A percentile compares a stretch with the other conserved stretches of the same genome.
Evolutionary conservation across 2,797 vertebrate genomes (phyloP).

Genomic region (Ambastaia sidthimunki): DNA sequence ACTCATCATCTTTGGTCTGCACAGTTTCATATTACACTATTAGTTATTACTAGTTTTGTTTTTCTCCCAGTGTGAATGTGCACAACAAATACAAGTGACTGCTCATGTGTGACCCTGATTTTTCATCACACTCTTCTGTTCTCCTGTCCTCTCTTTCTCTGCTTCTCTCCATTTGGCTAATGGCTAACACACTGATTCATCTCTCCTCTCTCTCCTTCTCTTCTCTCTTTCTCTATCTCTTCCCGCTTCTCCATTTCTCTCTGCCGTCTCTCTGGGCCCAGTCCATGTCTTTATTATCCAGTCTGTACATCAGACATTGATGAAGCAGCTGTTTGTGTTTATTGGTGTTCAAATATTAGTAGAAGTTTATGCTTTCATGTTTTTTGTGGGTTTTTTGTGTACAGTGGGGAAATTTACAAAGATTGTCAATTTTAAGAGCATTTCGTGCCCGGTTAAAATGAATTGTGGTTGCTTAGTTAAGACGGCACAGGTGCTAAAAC

Average conservation of each 20-base stretch:
- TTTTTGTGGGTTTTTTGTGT: slow-evolving; percentile 5
- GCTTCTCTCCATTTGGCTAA: slow-evolving; percentile 3
- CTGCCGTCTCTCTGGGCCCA: neutral
- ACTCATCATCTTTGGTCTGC: neutral
- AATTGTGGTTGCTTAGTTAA: neutral
- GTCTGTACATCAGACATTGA: neutral
- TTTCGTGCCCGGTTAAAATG: neutral
- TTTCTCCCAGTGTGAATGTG: neutral
- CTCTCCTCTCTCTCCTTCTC: slow-evolving; percentile 8
- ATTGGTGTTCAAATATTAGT: slow-evolving; percentile 23
- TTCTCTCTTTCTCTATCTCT: slow-evolving; percentile 10
- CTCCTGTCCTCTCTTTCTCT: slow-evolving; percentile 36
- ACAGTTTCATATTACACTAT: neutral
- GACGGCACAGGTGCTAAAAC: neutral
- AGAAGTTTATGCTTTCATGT: slow-evolving; percentile 16
- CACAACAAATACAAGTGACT: neutral
- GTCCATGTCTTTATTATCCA: slow-evolving; percentile 16
- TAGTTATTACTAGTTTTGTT: neutral
- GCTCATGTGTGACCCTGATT: slow-evolving; percentile 39
- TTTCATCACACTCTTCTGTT: slow-evolving; percentile 49
- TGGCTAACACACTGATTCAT: slow-evolving; percentile 12
- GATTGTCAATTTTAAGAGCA: neutral
- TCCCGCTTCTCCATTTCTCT: slow-evolving; percentile 5
- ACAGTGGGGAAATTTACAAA: neutral
- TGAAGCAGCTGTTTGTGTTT: slow-evolving; percentile 25